A percentile compares a stretch with the other conserved stretches of the same genome.
Evolutionary conservation across 2,113 vertebrate species (phyloP).

Genomic region (Lonchura striata): DNA sequence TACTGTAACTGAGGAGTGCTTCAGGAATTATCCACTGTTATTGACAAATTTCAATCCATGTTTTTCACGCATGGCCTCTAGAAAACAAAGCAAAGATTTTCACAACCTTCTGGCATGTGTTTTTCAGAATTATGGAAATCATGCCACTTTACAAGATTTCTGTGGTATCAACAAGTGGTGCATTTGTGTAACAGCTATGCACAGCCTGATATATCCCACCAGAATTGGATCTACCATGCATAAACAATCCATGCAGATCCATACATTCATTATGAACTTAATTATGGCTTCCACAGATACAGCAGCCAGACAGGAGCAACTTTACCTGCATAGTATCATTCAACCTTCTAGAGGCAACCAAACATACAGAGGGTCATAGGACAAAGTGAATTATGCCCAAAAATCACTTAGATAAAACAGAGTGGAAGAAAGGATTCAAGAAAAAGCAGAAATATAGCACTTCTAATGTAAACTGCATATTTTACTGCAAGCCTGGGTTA

Average conservation of each 20-base stretch:
- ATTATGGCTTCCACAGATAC: neutral
- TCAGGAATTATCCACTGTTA: neutral
- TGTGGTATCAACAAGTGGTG: neutral
- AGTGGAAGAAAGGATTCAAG: neutral
- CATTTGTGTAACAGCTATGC: neutral
- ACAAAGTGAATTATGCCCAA: neutral
- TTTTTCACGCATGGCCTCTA: neutral
- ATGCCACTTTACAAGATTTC: rapidly evolving
- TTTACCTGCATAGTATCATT: neutral
- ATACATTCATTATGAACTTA: neutral
- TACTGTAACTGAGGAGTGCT: neutral
- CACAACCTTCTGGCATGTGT: neutral
- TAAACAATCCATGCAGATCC: neutral
- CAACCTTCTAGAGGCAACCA: neutral
- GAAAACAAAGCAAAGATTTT: neutral
- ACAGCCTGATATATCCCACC: neutral
- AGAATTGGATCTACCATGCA: neutral
- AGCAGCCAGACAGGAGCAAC: neutral
- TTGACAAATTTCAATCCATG: neutral
- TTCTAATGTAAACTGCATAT: neutral
- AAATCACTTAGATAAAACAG: neutral
- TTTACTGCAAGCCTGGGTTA: neutral
- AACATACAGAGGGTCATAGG: neutral
- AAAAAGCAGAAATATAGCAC: neutral
- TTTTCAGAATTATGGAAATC: neutral